These are phyloP conservation scores for Clivina fossor DNA, from an alignment of 2,888 invertebrate genomes.

Conservation along the genomic window DNA sequence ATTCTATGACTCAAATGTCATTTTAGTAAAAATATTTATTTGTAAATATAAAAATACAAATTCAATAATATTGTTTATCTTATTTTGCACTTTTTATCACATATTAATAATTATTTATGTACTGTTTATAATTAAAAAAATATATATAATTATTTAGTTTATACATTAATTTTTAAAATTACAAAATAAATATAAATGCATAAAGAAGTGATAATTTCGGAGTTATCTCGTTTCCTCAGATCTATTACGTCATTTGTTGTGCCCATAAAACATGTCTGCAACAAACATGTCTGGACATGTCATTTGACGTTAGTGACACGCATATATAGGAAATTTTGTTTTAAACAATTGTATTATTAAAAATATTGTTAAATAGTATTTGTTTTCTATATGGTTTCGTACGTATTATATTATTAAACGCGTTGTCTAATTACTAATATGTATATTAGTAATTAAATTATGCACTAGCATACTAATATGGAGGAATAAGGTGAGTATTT, in stretches of 20 bases:
- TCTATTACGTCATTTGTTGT: no score
- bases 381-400: conserved; percentile 1
- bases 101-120: neutral
- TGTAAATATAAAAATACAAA: neutral
- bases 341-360: conserved; percentile 14
- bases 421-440: no score
- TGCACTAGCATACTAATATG: conserved; percentile 11
- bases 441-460: conserved; percentile 9
- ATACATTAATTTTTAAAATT: neutral
- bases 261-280: no score
- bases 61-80: neutral
- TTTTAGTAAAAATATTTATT: neutral
- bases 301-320: conserved; percentile 23
- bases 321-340: conserved; percentile 17
- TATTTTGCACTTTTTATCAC: neutral
- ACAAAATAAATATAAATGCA: neutral
- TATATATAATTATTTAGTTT: neutral
- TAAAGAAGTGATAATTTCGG: no score
- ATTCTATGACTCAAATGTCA: no score
- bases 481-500: conserved; percentile 15
- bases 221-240: no score
- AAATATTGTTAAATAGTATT: neutral
- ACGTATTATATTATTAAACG: neutral
- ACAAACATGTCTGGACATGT: conserved; percentile 24
- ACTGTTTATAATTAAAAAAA: neutral